These are phyloP conservation scores for Drosophila trapezifrons DNA, from an alignment of 1,140 invertebrate species.

Conservation along the genomic window DNA sequence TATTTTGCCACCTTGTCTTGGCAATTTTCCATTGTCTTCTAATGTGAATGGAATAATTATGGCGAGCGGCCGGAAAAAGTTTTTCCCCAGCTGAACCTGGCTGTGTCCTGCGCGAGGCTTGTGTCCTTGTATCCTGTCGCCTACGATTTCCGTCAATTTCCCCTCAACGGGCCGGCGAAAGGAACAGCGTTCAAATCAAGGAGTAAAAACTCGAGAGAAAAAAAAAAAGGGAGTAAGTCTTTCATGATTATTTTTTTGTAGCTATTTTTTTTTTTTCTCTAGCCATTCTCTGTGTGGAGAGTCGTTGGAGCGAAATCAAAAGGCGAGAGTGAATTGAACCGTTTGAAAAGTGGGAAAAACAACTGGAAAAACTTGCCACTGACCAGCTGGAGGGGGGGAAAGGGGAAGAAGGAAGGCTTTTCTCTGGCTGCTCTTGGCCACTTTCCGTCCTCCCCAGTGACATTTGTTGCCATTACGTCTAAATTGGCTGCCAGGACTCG, in stretches of 20 bases:
- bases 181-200: constrained; percentile 14
- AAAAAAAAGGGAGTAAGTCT: constrained; percentile 10
- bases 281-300: constrained; percentile 12
- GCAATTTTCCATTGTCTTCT: background rate
- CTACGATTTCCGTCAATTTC: constrained; percentile 23
- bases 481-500: constrained; percentile 76
- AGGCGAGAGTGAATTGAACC: constrained; percentile 45
- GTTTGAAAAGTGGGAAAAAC: constrained; percentile 57
- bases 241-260: constrained; percentile 10
- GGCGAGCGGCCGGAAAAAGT: background rate
- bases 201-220: constrained; percentile 11
- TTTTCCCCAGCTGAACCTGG: background rate
- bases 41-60: constrained; percentile 9
- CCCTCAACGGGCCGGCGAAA: constrained; percentile 1
- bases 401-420: background rate
- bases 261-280: background rate
- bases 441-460: constrained; percentile 48
- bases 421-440: background rate
- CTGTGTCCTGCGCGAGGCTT: constrained; percentile 1
- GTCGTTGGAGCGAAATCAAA: constrained; percentile 44
- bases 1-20: background rate
- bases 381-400: constrained; percentile 18
- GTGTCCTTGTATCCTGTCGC: constrained; percentile 30
- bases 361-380: constrained; percentile 55
- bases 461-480: constrained; percentile 78